Conservation (phyloP, 2,888 invertebrate genomes). For the Liopterus haemorrhoidalis region DNA sequence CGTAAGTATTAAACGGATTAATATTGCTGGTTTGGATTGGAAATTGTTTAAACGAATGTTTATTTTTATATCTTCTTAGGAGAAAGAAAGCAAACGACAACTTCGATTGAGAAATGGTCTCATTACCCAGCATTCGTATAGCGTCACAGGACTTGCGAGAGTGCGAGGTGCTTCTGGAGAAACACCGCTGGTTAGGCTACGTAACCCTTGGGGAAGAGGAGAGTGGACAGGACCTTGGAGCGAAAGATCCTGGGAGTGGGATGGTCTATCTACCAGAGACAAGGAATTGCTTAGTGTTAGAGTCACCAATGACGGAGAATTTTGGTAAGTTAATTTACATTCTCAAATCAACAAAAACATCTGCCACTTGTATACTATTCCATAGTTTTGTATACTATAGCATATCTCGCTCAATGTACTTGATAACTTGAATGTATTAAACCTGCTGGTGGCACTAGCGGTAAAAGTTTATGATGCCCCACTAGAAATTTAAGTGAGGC, state of each 20-base stretch:
- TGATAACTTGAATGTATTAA: too few relatives aligned
- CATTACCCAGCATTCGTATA: conserved; percentile 63
- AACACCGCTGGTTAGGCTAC: conserved; percentile 56
- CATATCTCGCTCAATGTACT: too few relatives aligned
- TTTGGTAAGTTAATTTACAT: conserved; percentile 50
- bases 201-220: conserved; percentile 62
- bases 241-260: conserved; percentile 64
- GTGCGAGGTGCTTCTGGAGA: conserved; percentile 56
- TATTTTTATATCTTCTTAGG: conserved; percentile 38
- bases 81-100: conserved; percentile 53
- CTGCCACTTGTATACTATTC: too few relatives aligned
- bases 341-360: neutral
- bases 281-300: conserved; percentile 58
- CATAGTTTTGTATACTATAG: too few relatives aligned
- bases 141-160: conserved; percentile 64
- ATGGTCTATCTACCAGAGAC: conserved; percentile 56
- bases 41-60: neutral
- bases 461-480: too few relatives aligned
- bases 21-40: neutral
- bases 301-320: conserved; percentile 62
- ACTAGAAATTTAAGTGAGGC: too few relatives aligned
- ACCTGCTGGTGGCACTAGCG: too few relatives aligned
- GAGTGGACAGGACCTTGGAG: conserved; percentile 71
- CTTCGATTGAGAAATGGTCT: conserved; percentile 57
- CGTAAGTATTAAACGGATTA: conserved; percentile 42